Conservation (phyloP, 2,797 vertebrate species). For the Myripristis jacobus region DNA sequence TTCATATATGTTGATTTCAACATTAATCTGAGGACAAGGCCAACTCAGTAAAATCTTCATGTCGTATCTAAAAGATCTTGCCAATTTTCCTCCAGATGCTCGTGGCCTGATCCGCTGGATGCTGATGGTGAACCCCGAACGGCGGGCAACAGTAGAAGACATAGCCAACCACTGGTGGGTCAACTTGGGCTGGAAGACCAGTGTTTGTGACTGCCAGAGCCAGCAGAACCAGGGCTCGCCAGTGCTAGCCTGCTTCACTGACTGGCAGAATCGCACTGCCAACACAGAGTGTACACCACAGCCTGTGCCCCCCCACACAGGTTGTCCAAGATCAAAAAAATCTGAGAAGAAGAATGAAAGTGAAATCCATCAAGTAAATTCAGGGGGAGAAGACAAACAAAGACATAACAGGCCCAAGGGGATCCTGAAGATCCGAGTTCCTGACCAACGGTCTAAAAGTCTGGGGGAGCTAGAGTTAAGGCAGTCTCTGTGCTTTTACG, state of each 20-base stretch:
- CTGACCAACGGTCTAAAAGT: constrained; percentile 87
- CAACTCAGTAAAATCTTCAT: too few relatives aligned
- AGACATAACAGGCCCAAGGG: constrained; percentile 85
- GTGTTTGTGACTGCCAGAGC: constrained; percentile 89
- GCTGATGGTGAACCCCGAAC: constrained; percentile 93
- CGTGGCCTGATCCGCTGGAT: constrained; percentile 93
- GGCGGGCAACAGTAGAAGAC: constrained; percentile 90
- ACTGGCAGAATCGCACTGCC: constrained; percentile 90
- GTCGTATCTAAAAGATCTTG: too few relatives aligned
- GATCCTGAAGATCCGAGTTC: constrained; percentile 88
- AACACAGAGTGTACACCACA: constrained; percentile 19
- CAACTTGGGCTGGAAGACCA: constrained; percentile 92
- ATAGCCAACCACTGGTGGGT: constrained; percentile 95
- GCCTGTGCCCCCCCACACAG: constrained; percentile 74
- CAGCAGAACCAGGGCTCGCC: constrained; percentile 84
- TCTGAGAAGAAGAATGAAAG: constrained; percentile 87
- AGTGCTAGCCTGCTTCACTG: constrained; percentile 87
- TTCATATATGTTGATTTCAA: too few relatives aligned
- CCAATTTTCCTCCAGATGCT: constrained; percentile 79
- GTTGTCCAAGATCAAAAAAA: constrained; percentile 88
- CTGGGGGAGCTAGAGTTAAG: constrained; percentile 86
- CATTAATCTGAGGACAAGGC: too few relatives aligned
- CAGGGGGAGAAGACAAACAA: too few relatives aligned
- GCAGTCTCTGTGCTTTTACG: constrained; percentile 78
- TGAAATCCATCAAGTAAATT: too few relatives aligned